A percentile compares a stretch with the other conserved stretches of the same genome.
Evolutionary conservation across 2,888 invertebrate genomes (phyloP).

Genomic region (Caenorhabditis macrosperma): DNA sequence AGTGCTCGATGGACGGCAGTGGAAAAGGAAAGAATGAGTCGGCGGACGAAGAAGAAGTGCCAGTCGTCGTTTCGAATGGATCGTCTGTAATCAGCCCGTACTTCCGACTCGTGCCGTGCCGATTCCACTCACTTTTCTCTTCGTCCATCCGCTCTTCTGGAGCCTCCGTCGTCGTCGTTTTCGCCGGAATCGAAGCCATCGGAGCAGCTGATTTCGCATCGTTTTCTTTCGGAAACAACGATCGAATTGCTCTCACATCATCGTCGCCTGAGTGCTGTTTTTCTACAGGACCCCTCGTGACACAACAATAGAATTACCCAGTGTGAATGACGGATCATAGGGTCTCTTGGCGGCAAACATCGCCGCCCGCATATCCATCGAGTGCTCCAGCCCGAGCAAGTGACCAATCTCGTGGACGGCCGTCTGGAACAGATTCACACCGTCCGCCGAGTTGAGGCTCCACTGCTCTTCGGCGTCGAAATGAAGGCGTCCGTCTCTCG

Average conservation of each 20-base stretch:
- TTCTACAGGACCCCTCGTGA: not conserved
- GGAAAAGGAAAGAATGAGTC: slow-evolving; percentile 59
- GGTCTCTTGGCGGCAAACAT: slow-evolving; percentile 77
- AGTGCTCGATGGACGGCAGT: slow-evolving; percentile 51
- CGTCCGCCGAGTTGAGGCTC: slow-evolving; percentile 73
- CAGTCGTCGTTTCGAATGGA: slow-evolving; percentile 20
- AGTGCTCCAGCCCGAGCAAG: slow-evolving; percentile 95
- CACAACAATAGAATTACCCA: slow-evolving; percentile 50
- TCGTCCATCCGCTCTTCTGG: not conserved
- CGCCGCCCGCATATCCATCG: slow-evolving; percentile 85
- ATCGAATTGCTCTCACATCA: slow-evolving; percentile 90
- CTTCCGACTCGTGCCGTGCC: not conserved
- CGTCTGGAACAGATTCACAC: slow-evolving; percentile 79
- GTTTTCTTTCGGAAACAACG: slow-evolving; percentile 64
- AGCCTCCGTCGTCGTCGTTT: not conserved
- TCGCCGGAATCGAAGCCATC: not conserved
- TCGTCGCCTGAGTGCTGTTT: slow-evolving; percentile 83
- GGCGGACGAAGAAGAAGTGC: slow-evolving; percentile 8
- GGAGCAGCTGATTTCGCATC: not conserved
- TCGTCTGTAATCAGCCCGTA: not conserved
- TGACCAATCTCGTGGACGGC: slow-evolving; percentile 84
- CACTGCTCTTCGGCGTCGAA: slow-evolving; percentile 79
- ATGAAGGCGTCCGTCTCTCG: slow-evolving; percentile 77
- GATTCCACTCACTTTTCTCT: slow-evolving; percentile 19
- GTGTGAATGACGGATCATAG: slow-evolving; percentile 61